Evolutionary conservation across 1,140 invertebrate species (phyloP), one percentile per base, ranked within the genome.

Genomic region (Lepidotrigona ventralis): DNA sequence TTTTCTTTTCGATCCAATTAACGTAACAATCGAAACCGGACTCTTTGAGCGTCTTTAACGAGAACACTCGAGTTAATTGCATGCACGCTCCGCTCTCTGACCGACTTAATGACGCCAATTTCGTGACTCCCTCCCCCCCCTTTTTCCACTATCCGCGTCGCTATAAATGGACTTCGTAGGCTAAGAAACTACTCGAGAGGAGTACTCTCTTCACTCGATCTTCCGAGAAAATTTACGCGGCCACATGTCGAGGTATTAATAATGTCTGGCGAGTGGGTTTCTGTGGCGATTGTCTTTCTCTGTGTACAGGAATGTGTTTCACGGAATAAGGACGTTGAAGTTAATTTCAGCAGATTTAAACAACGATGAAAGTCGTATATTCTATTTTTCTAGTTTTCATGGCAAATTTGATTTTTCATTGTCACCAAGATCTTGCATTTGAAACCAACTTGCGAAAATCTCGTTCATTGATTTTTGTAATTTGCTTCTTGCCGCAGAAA

Each of bases 1-100:
- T 82, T 76, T 76, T 76, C 33, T 53, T 17, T 26, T 39, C 21
- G 51, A 63, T 75, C 71, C 79, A 81, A 74, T 81, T 74, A 81
- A 66, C 79, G 69, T 53, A 46, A 66, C 79, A 39, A 66, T 66
- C 60, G 71, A 66, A 54, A 80, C 46, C 46, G 78, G 53, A 63
- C 39, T 60, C 66, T 33, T 33, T 15, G 56, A 63, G 68, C 68
- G 19, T n/a, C n/a, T 51, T 58, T 39, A 51, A 69, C 29, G 33
- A 70, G 64, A 26, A 33, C 54, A 46, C 23, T 51, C 53, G 64
- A 29, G 33, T 71, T 46, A 46, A 69, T 78, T 54, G 51, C 64
- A 69, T 39, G 64, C 60, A 74, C 72, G 54, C 72, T 39, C 46
- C 46, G 51, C 11, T 58, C 11, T 58, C 26, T 15, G 72, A 15